Evolutionary conservation across 2,113 vertebrate genomes (phyloP).

Genomic region (Cyphomyrus plagiostoma): DNA sequence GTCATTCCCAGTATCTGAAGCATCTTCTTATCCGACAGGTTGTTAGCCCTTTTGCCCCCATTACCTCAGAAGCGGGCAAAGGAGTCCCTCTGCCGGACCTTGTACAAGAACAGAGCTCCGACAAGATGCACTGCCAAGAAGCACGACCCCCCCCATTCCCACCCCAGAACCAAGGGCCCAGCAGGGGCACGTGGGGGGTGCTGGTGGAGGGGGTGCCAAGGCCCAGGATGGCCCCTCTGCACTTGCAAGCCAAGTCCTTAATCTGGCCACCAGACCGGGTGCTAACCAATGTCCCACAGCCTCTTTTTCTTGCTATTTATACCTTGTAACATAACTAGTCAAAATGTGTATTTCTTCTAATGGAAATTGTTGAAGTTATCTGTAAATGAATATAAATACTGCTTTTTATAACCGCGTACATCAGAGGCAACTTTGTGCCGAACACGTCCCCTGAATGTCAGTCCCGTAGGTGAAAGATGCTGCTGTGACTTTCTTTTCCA

Average conservation of each 20-base stretch:
- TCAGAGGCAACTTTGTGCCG: conserved; percentile 79
- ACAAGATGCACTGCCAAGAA: conserved; percentile 64
- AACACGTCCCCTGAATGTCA: conserved; percentile 67
- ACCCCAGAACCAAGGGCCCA: conserved; percentile 11
- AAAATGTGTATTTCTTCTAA: conserved; percentile 85
- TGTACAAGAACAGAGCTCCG: conserved; percentile 40
- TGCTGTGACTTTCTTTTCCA: conserved; percentile 64
- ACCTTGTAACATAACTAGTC: conserved; percentile 81
- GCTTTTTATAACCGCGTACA: conserved; percentile 59
- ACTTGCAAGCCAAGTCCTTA: conserved; percentile 32
- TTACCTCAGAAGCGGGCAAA: neutral
- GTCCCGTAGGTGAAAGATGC: conserved; percentile 73
- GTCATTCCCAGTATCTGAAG: neutral
- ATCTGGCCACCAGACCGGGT: conserved; percentile 52
- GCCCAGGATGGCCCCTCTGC: conserved; percentile 5
- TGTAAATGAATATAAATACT: conserved; percentile 98
- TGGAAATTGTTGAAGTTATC: conserved; percentile 63
- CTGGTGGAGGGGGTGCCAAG: neutral
- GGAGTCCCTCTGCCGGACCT: neutral
- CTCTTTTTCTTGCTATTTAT: conserved; percentile 56
- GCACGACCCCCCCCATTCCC: conserved; percentile 24
- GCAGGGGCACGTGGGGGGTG: neutral
- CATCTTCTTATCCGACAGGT: conserved; percentile 33
- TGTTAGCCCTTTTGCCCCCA: conserved; percentile 26
- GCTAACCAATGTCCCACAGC: conserved; percentile 51